Base-by-base conservation (phyloP, 2,797 vertebrate species). In the Characodon lateralis region DNA sequence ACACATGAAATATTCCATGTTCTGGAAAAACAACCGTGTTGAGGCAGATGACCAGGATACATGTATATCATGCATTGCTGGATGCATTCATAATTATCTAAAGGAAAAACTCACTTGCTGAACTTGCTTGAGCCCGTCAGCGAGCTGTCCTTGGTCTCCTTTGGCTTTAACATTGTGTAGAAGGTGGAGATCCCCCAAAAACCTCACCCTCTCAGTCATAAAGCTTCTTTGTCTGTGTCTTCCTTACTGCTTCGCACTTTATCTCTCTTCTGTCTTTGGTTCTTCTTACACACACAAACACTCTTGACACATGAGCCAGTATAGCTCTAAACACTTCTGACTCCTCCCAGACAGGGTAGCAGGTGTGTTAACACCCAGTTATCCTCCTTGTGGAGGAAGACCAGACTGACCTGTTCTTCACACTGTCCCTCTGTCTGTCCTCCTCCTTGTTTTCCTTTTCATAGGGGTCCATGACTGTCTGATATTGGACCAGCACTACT, bases 121-220 rank as follows among this genome's bases (percentile, higher is more conserved):
- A 73, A 71, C 85, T 94, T 96, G 87, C 84, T 50, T 69, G 91
- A 83, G 66, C 28, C 28, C 89, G 95, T 95, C 77, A 87, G 2
- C 0, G 91, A 82, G 68, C 31, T 28, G 6, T 92, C 90, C 77
- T 91, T 93, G 31, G 2, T 20, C 0, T 93, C 90, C 80, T 91
- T 95, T 88, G 92, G 95, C 92, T 87, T 94, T 68, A 94, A 93
- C 95, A 96, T 96, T 90, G 86, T 95, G 93, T 63, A 24, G 43
- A 72, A 73, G 77, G 69, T 61, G 26, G 18, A 43, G 13, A 80
- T 89, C 88, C 90, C 76, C 83, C 76, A 53, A 53, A 84, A 89
- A 72, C 72, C 41, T 84, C 76, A 68, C 12, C 43, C 22, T 72
- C 71, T 81, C 13, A 18, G 65, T 82, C 41, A 63, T 72, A 43